A percentile compares a stretch with the other conserved stretches of the same genome.
These are phyloP conservation scores for Argynnis bischoffii DNA, from an alignment of 2,888 invertebrate genomes.

Conservation along the genomic window DNA sequence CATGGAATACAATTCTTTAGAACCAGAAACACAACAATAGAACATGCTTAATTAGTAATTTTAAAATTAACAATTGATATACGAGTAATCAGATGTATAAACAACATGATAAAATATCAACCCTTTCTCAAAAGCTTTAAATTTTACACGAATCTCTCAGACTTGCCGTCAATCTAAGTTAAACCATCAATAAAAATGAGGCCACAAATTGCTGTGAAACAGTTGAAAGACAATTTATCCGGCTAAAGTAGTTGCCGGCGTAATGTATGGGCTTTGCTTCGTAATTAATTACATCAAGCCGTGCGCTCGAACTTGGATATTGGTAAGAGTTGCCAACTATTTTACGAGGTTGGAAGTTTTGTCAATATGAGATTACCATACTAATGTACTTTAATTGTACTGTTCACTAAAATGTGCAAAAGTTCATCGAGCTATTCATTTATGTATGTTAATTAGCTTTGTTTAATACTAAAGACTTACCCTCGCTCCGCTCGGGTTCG, in stretches of 20 bases:
- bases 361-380: conserved; percentile 6
- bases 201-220: conserved; percentile 39
- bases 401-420: neutral
- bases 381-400: neutral
- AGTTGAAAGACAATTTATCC: conserved; percentile 48
- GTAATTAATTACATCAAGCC: conserved; percentile 62
- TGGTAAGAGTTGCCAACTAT: conserved; percentile 51
- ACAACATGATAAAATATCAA: too few relatives aligned
- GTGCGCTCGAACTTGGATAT: conserved; percentile 57
- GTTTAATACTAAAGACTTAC: too few relatives aligned
- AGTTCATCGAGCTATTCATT: too few relatives aligned
- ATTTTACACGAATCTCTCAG: conserved; percentile 2
- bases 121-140: neutral
- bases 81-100: too few relatives aligned
- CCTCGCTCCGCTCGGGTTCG: too few relatives aligned
- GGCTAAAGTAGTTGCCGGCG: conserved; percentile 45
- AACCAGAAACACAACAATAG: too few relatives aligned
- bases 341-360: conserved; percentile 22
- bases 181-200: conserved; percentile 37
- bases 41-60: too few relatives aligned
- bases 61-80: too few relatives aligned
- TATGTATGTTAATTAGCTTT: too few relatives aligned
- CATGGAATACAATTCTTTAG: too few relatives aligned
- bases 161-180: conserved; percentile 26
- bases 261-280: conserved; percentile 51